These are phyloP conservation scores for Oenanthe melanoleuca DNA, from an alignment of 2,113 vertebrate species.

Conservation along the genomic window DNA sequence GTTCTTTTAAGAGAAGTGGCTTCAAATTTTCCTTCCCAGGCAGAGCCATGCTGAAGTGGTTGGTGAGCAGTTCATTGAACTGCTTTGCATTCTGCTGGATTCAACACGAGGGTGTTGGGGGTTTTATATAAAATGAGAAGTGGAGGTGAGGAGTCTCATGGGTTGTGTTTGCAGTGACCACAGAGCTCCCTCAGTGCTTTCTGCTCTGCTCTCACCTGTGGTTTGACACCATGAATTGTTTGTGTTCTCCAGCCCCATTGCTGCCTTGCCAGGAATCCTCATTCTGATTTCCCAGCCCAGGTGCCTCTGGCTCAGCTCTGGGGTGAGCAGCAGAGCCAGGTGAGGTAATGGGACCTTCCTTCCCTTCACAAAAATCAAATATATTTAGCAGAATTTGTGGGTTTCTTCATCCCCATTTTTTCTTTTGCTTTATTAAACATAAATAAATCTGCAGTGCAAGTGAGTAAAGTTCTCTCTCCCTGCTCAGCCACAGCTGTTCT, in stretches of 20 bases:
- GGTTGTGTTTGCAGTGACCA: not conserved
- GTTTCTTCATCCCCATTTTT: not conserved
- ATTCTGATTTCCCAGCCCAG: not conserved
- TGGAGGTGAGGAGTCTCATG: not conserved
- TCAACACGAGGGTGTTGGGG: accelerated
- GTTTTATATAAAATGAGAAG: not conserved
- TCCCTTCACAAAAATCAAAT: not conserved
- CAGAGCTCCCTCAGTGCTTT: not conserved
- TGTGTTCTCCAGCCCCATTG: not conserved
- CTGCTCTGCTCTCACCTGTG: not conserved
- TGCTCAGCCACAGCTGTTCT: not conserved
- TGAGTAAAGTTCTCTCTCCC: not conserved
- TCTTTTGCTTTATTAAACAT: accelerated
- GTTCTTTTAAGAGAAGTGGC: not conserved
- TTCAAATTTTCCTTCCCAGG: not conserved
- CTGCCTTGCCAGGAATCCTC: not conserved
- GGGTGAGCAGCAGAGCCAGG: not conserved
- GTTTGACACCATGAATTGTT: too few relatives aligned
- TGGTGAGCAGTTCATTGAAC: not conserved
- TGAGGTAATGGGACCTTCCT: not conserved
- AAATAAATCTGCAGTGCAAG: not conserved
- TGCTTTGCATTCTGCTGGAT: not conserved
- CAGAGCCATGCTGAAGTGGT: not conserved
- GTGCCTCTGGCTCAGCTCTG: not conserved
- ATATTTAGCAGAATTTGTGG: not conserved